Base-by-base conservation (phyloP, 2,888 invertebrate genomes). In the Caenorhabditis doughertyi region DNA sequence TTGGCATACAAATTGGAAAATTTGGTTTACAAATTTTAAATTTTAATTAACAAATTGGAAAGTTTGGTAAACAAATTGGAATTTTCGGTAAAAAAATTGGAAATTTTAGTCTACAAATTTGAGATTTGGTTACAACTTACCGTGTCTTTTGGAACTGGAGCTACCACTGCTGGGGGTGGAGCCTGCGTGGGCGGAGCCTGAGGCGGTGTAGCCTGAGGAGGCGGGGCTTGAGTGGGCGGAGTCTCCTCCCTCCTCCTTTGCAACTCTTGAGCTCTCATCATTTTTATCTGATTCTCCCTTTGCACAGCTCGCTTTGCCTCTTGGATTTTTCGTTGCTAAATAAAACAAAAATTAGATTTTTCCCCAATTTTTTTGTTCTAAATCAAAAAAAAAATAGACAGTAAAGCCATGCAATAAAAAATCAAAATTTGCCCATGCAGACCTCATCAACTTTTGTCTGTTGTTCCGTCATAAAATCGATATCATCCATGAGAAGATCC, bases 401-500 rank as follows among this genome's bases (percentile, higher is more conserved):
- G n/a, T n/a, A n/a, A n/a, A n/a, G n/a, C 27, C 18, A 27, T n/a
- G 18, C 25, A 44, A 13, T 47, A 5, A 29, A 65, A 49, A 23
- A 51, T 51, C 2, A 39, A 49, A 3, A 0, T 27, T 11, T 39
- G 56, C 58, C 55, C 35, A 53, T 42, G 44, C 72, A 64, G 29
- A 79, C 79, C 79, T 79, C 44, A n/a, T 79, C 79, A 7, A 49
- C 71, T 25, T 56, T 42, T n/a, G 16, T 65, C 51, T 79, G 56
- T 49, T 65, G 64, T 65, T 79, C 71, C 4, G 64, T 8, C 21
- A 79, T 5, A 49, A 77, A 71, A 23, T 81, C 81, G 39, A 60
- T 23, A n/a, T 81, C 81, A n/a, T 81, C 81, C 76, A 72, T 72
- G 18, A 81, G 56, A 55, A 60, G 58, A 39, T 81, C 81, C 55